These are phyloP conservation scores for Scolopax rusticola DNA, from an alignment of 2,797 vertebrate species.

Conservation along the genomic window DNA sequence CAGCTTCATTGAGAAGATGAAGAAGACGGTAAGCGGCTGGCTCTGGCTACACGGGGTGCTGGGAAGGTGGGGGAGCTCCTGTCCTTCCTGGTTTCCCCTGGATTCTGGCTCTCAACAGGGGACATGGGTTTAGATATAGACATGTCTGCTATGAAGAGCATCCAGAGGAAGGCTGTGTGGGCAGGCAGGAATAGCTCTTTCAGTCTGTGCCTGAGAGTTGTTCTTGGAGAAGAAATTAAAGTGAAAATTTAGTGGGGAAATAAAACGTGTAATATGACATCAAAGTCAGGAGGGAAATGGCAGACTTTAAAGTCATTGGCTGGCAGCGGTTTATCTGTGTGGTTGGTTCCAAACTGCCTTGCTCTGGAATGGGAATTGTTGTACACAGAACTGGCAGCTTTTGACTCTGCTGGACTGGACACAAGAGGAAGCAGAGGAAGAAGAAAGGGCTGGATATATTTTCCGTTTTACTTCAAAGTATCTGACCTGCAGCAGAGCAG, in stretches of 20 bases:
- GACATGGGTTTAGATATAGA: background rate
- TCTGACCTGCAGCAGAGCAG: background rate
- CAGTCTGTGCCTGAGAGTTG: background rate
- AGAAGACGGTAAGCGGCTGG: conserved; percentile 90
- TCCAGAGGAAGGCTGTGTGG: background rate
- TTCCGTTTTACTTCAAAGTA: background rate
- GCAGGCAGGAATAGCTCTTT: background rate
- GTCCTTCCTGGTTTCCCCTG: background rate
- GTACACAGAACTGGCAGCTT: background rate
- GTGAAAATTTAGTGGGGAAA: background rate
- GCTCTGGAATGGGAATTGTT: background rate
- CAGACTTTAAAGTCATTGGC: background rate
- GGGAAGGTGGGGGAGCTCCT: background rate
- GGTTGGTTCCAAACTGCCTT: background rate
- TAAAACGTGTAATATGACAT: background rate
- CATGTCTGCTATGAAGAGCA: background rate
- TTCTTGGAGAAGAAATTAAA: background rate
- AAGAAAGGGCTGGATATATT: background rate
- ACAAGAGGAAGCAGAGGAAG: background rate
- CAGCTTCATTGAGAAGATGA: conserved; percentile 99
- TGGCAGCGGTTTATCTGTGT: background rate
- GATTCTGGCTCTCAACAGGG: background rate
- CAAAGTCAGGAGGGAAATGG: background rate
- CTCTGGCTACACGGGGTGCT: fast-evolving
- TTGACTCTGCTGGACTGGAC: background rate